Base-by-base conservation (phyloP, 2,888 invertebrate species). In the Pardosa pseudoannulata region DNA sequence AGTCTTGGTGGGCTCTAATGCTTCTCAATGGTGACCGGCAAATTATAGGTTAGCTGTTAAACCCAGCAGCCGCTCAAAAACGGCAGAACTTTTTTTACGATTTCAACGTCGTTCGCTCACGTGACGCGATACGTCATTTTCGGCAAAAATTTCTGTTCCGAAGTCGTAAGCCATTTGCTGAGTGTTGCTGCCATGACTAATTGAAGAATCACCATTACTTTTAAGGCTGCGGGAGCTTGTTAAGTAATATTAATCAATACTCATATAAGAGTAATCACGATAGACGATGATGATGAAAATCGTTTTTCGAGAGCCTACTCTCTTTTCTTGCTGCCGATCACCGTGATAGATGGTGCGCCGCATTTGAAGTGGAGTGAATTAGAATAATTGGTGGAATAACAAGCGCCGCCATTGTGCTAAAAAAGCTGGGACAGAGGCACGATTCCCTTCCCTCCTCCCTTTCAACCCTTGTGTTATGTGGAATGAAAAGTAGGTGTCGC, bases 31-130 rank as follows among this genome's bases (percentile, higher is more conserved):
- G 73, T 75, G 76, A 65, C 72, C 83, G 83, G 36, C 83, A 83
- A 83, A 83, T 83, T 83, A 83, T 67, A 83, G 83, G 83, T 83
- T 83, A 64, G n/a, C 71, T 6, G 56, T 23, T 56, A 28, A 70
- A 71, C 56, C 46, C 46, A 64, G 46, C 46, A 64, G 46, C 76
- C 50, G 65, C 70, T 75, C 74, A 68, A 76, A n/a, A 82, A 82
- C 74, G 71, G 71, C 76, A 82, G 71, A n/a, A 76, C 65, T 76
- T 82, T n/a, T n/a, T 80, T 65, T 76, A 76, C 65, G 71, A 76
- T 76, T 76, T 76, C 71, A n/a, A 41, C 64, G 46, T 29, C n/a
- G 64, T 28, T n/a, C 62, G 39, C 36, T 81, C 75, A 76, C 80
- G 80, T 81, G 80, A 81, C 13, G n/a, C 50, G 67, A 67, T 67